These are phyloP conservation scores for Rutpela maculata DNA, from an alignment of 2,888 invertebrate genomes.

Conservation along the genomic window DNA sequence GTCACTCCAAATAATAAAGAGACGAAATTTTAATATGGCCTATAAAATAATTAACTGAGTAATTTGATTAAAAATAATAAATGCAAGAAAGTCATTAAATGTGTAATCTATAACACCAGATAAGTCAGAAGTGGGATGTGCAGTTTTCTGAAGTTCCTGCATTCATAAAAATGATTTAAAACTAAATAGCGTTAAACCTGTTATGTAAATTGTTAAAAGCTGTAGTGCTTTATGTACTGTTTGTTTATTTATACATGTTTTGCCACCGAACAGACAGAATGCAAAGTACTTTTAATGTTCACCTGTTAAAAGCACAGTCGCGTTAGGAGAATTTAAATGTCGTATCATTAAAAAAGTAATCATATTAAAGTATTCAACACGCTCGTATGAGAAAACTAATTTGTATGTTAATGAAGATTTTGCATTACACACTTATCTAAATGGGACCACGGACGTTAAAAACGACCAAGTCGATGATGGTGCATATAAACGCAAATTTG, in stretches of 20 bases:
- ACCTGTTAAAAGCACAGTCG: slow-evolving; percentile 36
- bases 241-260: neutral
- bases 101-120: too few species aligned
- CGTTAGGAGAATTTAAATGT: slow-evolving; percentile 34
- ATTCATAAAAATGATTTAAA: slow-evolving; percentile 2
- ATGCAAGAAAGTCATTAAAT: too few species aligned
- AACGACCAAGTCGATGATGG: slow-evolving; percentile 1
- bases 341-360: slow-evolving; percentile 30
- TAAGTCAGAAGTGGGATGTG: neutral
- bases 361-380: slow-evolving; percentile 26
- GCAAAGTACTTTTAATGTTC: slow-evolving; percentile 5
- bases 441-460: slow-evolving; percentile 21
- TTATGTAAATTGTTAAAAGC: neutral
- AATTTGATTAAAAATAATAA: too few species aligned
- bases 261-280: slow-evolving; percentile 7
- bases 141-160: neutral
- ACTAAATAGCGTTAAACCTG: neutral
- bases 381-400: slow-evolving; percentile 26
- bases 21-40: too few species aligned
- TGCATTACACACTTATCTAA: slow-evolving; percentile 30
- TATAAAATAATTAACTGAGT: too few species aligned
- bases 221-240: neutral
- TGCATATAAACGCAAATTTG: neutral
- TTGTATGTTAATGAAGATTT: slow-evolving; percentile 39
- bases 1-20: too few species aligned